Conservation (phyloP, 2,113 vertebrate genomes). For the Danio rerio region GRCz12tu NC_133178.1:30052001-30052500, state of each 20-base stretch:
- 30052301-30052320: no score
- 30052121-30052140: slow-evolving; percentile 73
- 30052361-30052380: no score
- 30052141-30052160: slow-evolving; percentile 28
- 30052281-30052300: no score
- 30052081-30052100: slow-evolving; percentile 63
- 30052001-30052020: slow-evolving; percentile 76
- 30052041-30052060: slow-evolving; percentile 71
- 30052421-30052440: no score
- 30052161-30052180: not conserved
- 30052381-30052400: no score
- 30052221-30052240: not conserved
- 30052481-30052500: not conserved
- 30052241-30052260: not conserved
- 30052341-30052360: no score
- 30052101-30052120: slow-evolving; percentile 71
- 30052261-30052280: no score
- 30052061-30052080: slow-evolving; percentile 74
- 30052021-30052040: slow-evolving; percentile 68
- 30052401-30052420: no score
- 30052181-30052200: not conserved
- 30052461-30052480: no score
- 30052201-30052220: not conserved
- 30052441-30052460: no score
- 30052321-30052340: no score